Percentiles rank a stretch among this genome's conserved stretches.
phyloP scores from a whole-genome alignment of 2,888 invertebrate species.

The Amphipyra berbera region DNA sequence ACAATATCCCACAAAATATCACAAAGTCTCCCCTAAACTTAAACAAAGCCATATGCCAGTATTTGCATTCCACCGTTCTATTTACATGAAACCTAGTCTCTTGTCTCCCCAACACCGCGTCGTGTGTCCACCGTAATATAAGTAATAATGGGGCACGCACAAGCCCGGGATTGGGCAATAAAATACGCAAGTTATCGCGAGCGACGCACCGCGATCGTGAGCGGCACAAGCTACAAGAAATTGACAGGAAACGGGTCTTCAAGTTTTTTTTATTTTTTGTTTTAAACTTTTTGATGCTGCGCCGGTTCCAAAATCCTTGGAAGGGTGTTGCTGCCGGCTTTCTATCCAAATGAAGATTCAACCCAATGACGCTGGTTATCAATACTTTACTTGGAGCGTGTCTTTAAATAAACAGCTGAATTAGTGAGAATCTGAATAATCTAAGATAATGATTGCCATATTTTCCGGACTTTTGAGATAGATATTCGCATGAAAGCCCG shows the following conservation, averaged over 20 bases:
- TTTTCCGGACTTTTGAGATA: no score
- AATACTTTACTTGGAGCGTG: no score
- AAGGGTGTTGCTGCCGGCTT: no score
- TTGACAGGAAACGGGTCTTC: neutral
- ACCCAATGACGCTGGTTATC: no score
- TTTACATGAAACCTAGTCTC: slow-evolving; percentile 20
- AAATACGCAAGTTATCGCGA: slow-evolving; percentile 73
- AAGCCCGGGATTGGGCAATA: slow-evolving; percentile 70
- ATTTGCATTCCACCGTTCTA: slow-evolving; percentile 49
- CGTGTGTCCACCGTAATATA: slow-evolving; percentile 54
- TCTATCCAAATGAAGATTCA: no score
- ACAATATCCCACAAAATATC: neutral
- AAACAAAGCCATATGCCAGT: slow-evolving; percentile 45
- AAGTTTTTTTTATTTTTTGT: neutral
- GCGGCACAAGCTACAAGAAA: slow-evolving; percentile 17
- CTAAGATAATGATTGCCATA: no score
- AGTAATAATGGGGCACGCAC: slow-evolving; percentile 69
- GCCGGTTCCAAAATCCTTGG: no score
- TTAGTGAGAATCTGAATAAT: no score
- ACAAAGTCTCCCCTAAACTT: slow-evolving; percentile 25
- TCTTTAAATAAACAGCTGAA: no score
- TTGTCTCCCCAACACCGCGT: slow-evolving; percentile 27
- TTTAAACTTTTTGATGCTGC: no score
- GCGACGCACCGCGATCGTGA: slow-evolving; percentile 53
- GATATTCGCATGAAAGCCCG: no score